Base-by-base conservation (phyloP, 2,797 vertebrate species). In the Ptychobarbus kaznakovi region DNA sequence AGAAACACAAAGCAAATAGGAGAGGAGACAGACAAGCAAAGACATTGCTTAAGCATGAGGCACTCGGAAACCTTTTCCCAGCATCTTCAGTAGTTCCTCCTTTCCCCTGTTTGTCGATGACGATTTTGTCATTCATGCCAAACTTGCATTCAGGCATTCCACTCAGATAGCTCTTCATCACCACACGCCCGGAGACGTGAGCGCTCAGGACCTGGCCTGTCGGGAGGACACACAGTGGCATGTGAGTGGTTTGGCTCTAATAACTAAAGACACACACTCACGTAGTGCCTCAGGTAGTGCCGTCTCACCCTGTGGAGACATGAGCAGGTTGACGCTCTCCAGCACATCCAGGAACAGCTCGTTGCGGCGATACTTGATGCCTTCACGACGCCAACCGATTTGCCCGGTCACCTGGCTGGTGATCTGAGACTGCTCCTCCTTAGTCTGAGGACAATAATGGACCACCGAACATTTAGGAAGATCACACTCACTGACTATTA, bases 81-180 rank as follows among this genome's bases (percentile, higher is more conserved):
- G 97, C 96, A 78, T 99, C 98, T 75, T 99, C 98, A 0, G 97
- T 94, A 3, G 96, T 96, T 92, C 96, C 97, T 88, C 97, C 97
- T 93, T 99, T 99, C 90, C 98, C 97, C 93, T 99, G 98, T 91
- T 99, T 99, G 93, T 99, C 98, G 86, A 99, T 99, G 18, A 99
- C 97, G 58, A 99, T 99, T 94, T 99, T 99, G 95, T 99, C 98
- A 74, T 99, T 99, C 98, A 99, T 99, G 89, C 98, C 98, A 83
- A 99, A 99, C 91, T 99, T 99, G 95, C 98, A 99, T 90, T 99
- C 98, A 0, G 98, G 98, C 98, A 99, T 99, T 78, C 98, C 98
- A 6, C 98, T 99, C 92, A 99, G 95, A 78, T 99, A 99, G 94
- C 98, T 99, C 95, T 99, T 99, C 98, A 99, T 99, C 88, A 99